Percentiles rank a stretch among this genome's conserved stretches.
phyloP scores from a whole-genome alignment of 2,797 vertebrate genomes.

The Xiphorhynchus erythropygius region DNA sequence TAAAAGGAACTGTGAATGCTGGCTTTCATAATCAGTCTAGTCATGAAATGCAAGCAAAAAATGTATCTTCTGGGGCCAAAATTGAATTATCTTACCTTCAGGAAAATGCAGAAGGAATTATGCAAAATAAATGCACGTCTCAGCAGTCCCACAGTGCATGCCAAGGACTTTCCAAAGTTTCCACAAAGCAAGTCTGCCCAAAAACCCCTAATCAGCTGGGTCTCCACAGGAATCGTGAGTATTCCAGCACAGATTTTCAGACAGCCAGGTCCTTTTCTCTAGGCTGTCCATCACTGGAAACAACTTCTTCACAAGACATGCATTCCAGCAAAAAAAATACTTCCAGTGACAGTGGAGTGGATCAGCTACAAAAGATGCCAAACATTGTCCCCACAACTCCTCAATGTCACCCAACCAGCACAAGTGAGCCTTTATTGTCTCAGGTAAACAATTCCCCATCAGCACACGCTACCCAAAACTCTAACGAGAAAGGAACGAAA shows the following conservation, averaged over 20 bases:
- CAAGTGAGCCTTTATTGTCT: conserved; percentile 69
- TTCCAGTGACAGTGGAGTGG: conserved; percentile 65
- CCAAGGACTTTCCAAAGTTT: conserved; percentile 78
- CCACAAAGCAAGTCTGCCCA: conserved; percentile 75
- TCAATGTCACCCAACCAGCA: conserved; percentile 64
- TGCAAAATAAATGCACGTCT: conserved; percentile 56
- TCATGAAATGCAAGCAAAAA: conserved; percentile 79
- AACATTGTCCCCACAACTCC: conserved; percentile 64
- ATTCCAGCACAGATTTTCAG: conserved; percentile 72
- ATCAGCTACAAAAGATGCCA: conserved; percentile 73
- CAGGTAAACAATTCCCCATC: conserved; percentile 75
- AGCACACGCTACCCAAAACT: conserved; percentile 54
- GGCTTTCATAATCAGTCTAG: conserved; percentile 75
- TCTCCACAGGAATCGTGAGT: conserved; percentile 73
- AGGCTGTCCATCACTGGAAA: conserved; percentile 73
- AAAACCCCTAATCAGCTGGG: conserved; percentile 80
- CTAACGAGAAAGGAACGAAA: conserved; percentile 80
- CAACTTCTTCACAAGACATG: conserved; percentile 68
- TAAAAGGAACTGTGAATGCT: conserved; percentile 72
- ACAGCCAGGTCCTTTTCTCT: conserved; percentile 75
- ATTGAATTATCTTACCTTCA: conserved; percentile 76
- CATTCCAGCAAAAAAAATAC: conserved; percentile 73
- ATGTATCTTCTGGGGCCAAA: conserved; percentile 72
- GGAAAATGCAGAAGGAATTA: conserved; percentile 61
- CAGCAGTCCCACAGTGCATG: conserved; percentile 74